phyloP scores from a whole-genome alignment of 2,888 invertebrate species.

The Hypercompe scribonia region DNA sequence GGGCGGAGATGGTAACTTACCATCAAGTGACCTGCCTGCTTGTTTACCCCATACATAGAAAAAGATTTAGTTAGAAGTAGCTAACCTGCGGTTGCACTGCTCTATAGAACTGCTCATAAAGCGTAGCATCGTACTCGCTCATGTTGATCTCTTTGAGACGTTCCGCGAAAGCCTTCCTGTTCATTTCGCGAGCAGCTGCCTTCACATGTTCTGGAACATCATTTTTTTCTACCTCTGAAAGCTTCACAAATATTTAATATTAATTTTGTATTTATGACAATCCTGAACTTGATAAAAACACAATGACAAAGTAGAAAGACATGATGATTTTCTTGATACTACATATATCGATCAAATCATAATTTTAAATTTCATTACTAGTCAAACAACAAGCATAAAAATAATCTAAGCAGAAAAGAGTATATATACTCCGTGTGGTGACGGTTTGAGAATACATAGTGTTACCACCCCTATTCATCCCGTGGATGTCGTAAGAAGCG shows the following conservation, averaged over 20 bases:
- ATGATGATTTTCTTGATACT: no score
- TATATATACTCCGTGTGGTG: no score
- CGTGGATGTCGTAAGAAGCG: no score
- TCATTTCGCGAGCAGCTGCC: conserved; percentile 97
- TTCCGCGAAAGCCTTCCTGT: conserved; percentile 94
- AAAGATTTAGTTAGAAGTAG: not conserved
- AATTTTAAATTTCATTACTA: not conserved
- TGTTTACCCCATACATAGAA: no score
- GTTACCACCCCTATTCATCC: no score
- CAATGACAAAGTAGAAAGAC: no score
- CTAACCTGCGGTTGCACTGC: conserved; percentile 91
- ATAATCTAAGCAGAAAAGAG: no score
- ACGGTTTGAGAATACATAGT: no score
- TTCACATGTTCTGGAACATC: conserved; percentile 96
- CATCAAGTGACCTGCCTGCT: no score
- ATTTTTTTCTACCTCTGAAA: conserved; percentile 95
- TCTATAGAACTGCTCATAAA: conserved; percentile 93
- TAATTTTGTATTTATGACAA: not conserved
- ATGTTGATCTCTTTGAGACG: conserved; percentile 96
- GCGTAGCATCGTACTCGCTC: conserved; percentile 96
- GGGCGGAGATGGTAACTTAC: no score
- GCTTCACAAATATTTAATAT: conserved; percentile 64
- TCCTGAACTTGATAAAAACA: not conserved
- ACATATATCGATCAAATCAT: not conserved
- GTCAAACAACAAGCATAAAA: not conserved